Evolutionary conservation across 2,113 vertebrate species (phyloP), one percentile per base, ranked within the genome.

Genomic region (Pachypanchax playfairii): DNA sequence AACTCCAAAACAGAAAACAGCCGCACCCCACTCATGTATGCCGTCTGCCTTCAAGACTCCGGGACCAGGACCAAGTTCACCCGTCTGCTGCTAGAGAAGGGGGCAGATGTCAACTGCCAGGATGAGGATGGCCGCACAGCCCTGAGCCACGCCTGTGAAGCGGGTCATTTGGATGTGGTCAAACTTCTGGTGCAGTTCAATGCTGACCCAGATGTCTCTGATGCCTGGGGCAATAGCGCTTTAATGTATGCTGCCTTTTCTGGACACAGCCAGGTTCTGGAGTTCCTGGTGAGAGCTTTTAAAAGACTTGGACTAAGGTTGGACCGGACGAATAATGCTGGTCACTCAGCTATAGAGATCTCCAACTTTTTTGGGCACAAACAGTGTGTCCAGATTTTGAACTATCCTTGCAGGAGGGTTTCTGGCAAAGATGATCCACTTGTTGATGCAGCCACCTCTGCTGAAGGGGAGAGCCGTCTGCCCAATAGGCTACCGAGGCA

Each of bases 171-270:
- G 85, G 95, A 96, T 7, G 88, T 88, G 2, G 91, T 94, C 57
- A 94, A 95, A 89, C 91, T 95, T 52, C 85, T 96, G 14, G 94
- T 95, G 65, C 94, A 95, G 87, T 93, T 91, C 87, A 95, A 91
- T 33, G 95, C 93, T 0, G 93, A 96, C 66, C 95, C 95, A 0
- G 94, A 96, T 33, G 74, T 94, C 24, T 70, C 86, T 1, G 95
- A 96, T 46, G 52, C 84, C 1, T 93, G 93, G 56, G 95, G 95
- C 18, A 95, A 96, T 85, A 93, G 89, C n/a, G 88, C 95, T 0
- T 90, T 96, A 44, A 95, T 94, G 92, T 95, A 96, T 50, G 93
- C 94, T 20, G 93, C 94, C 29, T 93, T 90, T 29, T 92, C 91
- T 7, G 95, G 95, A 29, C 94, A 94, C 73, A 91, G 89, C n/a